Base-by-base conservation (phyloP, 2,797 vertebrate species). In the Danio kyathit region DNA sequence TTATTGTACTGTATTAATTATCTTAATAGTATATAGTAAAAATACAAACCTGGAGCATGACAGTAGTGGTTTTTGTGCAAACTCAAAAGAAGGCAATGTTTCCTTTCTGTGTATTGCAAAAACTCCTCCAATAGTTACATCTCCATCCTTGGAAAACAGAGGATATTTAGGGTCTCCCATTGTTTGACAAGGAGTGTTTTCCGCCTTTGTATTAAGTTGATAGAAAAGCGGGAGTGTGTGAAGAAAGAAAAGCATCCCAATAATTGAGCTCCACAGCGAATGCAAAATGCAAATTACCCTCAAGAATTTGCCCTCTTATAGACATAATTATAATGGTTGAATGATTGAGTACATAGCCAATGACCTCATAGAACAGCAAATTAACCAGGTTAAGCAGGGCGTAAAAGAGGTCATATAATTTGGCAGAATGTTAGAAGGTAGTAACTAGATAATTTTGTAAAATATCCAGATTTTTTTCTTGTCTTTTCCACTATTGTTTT, bases 61-160 rank as follows among this genome's bases (percentile, higher is more conserved):
- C 14, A 92, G 83, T 65, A 85, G 57, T n/a, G 93, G 94, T 83
- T 88, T 91, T 63, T 89, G 88, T 83, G 80, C 90, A 71, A 92
- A 94, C 17, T 86, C 82, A 70, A 90, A 80, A n/a, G 65, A 57
- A 52, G 88, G 89, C 29, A 89, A 80, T 13, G 84, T 89, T 71
- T 92, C 86, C 89, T 90, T 88, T 83, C 92, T 93, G 86, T 92
- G 93, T 61, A 94, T 92, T 43, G 92, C 93, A 87, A 95, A 94
- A 2, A 89, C 89, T 87, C 92, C 93, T 3, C 93, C 92, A 0
- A 93, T 90, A 40, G 86, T 89, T 44, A 94, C 80, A 44, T 92
- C 90, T 84, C 93, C 93, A 40, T 89, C 76, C 84, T 90, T 90
- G 29, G 88, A 92, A 54, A 95, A 79, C 16, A 94, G 72, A 2